Conservation (phyloP, 2,113 vertebrate species). For the Seriola dumerili region DNA sequence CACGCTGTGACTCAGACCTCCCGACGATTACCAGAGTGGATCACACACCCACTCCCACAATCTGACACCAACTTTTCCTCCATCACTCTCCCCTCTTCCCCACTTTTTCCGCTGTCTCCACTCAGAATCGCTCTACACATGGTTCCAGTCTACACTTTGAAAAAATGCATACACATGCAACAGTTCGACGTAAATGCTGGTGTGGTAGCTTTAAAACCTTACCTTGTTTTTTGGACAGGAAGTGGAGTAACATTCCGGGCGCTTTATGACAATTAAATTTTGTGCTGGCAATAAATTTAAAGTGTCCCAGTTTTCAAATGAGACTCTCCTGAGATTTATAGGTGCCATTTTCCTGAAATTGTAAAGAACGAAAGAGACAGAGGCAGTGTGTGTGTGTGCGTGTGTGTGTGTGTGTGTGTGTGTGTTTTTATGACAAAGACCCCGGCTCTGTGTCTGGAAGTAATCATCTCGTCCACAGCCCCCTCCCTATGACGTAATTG, state of each 20-base stretch:
- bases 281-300: conserved; percentile 33
- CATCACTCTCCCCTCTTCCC: neutral
- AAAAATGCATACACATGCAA: conserved; percentile 20
- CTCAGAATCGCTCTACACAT: conserved; percentile 40
- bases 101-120: conserved; percentile 37
- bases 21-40: conserved; percentile 62
- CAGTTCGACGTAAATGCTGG: conserved; percentile 14
- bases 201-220: conserved; percentile 12
- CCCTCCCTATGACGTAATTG: conserved; percentile 84
- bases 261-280: conserved; percentile 33
- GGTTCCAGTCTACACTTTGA: conserved; percentile 43
- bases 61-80: conserved; percentile 57
- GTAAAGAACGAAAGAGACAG: conserved; percentile 23
- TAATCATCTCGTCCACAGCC: conserved; percentile 80
- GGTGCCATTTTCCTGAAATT: conserved; percentile 40
- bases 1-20: conserved; percentile 77
- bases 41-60: conserved; percentile 61
- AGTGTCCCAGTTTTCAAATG: conserved; percentile 36
- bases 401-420: conserved; percentile 1
- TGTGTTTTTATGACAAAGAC: conserved; percentile 76
- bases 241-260: conserved; percentile 48
- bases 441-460: conserved; percentile 82
- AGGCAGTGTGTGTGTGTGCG: neutral
- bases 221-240: conserved; percentile 37
- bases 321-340: conserved; percentile 42